Percentiles rank a stretch among this genome's conserved stretches.
Conservation (phyloP, 2,113 vertebrate genomes). For the Camarhynchus parvulus region DNA sequence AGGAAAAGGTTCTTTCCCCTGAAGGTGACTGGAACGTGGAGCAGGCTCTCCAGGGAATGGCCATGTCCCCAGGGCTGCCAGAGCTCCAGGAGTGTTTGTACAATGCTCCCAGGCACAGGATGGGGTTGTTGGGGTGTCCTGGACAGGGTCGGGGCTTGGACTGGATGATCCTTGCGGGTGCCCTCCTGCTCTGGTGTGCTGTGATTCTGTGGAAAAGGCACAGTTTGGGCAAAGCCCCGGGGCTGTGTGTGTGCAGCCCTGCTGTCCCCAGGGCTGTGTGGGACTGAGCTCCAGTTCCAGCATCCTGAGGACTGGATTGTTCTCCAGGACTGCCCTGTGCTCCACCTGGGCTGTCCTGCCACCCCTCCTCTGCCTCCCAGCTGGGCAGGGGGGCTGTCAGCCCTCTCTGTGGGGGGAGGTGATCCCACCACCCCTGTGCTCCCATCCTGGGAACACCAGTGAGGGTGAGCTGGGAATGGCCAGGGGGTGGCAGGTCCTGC, state of each 20-base stretch:
- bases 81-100: fast-evolving
- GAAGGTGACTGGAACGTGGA: background rate
- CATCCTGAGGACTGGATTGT: background rate
- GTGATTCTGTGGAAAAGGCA: background rate
- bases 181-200: background rate
- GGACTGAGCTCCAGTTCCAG: background rate
- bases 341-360: background rate
- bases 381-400: background rate
- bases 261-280: fast-evolving
- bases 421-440: background rate
- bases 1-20: background rate
- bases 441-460: fast-evolving
- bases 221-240: background rate
- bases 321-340: background rate
- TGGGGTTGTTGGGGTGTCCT: background rate
- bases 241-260: background rate
- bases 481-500: background rate
- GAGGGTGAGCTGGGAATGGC: background rate
- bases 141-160: background rate
- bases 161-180: background rate
- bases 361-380: background rate
- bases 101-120: background rate
- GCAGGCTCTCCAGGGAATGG: background rate
- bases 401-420: background rate
- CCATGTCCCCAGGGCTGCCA: background rate